Percentiles rank a stretch among this genome's conserved stretches.
These are phyloP conservation scores for Criorhina ranunculi DNA, from an alignment of 2,888 invertebrate genomes.

Conservation along the genomic window DNA sequence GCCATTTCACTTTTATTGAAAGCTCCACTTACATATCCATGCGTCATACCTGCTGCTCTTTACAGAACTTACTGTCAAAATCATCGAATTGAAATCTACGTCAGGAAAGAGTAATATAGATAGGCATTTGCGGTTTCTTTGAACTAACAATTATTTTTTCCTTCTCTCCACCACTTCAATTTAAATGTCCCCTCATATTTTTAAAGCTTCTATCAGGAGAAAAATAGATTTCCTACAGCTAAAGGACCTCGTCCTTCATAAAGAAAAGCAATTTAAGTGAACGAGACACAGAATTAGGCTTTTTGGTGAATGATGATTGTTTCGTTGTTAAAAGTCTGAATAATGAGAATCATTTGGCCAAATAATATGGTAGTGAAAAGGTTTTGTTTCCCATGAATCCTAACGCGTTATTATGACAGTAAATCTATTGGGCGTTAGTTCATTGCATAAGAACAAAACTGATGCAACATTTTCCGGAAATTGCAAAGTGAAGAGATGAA, in stretches of 20 bases:
- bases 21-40: background rate
- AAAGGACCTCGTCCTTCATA: background rate
- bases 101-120: too few species aligned
- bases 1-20: background rate
- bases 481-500: too few species aligned
- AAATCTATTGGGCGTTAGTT: too few species aligned
- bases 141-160: background rate
- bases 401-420: too few species aligned
- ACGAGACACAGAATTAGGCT: background rate
- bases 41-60: background rate
- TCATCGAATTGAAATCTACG: too few species aligned
- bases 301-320: background rate
- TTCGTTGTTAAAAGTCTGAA: background rate
- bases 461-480: too few species aligned
- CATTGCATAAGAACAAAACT: too few species aligned
- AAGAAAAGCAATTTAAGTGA: background rate
- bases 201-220: background rate
- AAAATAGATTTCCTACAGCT: background rate
- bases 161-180: background rate
- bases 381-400: too few species aligned
- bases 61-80: too few species aligned
- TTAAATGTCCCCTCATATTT: conserved; percentile 13
- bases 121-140: too few species aligned
- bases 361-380: background rate
- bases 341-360: background rate